A percentile compares a stretch with the other conserved stretches of the same genome.
Conservation (phyloP, 2,113 vertebrate species). For the Boleophthalmus pectinirostris region DNA sequence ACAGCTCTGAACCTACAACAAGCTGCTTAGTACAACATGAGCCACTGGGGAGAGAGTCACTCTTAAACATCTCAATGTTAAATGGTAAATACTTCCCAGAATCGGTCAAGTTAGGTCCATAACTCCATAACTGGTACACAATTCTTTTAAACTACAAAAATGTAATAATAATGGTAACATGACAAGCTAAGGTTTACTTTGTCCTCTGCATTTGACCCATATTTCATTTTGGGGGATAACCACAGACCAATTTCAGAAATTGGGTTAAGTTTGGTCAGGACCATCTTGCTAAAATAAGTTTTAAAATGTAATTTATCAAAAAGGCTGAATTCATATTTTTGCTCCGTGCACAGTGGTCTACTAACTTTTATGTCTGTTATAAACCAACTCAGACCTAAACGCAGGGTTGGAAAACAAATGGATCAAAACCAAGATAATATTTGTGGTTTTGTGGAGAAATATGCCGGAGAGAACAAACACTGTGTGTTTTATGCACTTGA, state of each 20-base stretch:
- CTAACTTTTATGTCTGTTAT: constrained; percentile 34
- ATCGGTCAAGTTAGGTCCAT: too few relatives aligned
- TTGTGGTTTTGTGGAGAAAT: constrained; percentile 39
- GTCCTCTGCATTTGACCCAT: too few relatives aligned
- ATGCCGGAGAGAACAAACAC: constrained; percentile 32
- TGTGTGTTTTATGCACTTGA: constrained; percentile 44
- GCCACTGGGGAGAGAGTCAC: constrained; percentile 16
- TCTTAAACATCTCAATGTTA: neutral
- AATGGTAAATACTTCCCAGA: neutral
- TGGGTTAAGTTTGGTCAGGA: neutral
- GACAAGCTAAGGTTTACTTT: too few relatives aligned
- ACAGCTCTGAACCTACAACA: constrained; percentile 25
- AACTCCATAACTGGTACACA: too few relatives aligned
- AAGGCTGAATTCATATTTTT: too few relatives aligned
- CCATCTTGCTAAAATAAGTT: neutral
- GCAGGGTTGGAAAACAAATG: constrained; percentile 40
- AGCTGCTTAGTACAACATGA: constrained; percentile 18
- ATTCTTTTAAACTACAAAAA: too few relatives aligned
- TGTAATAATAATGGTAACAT: too few relatives aligned
- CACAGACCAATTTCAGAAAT: too few relatives aligned
- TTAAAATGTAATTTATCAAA: too few relatives aligned
- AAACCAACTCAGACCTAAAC: constrained; percentile 35
- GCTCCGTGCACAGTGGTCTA: neutral
- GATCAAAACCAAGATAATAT: constrained; percentile 40
- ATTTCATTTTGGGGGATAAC: too few relatives aligned